phyloP scores from a whole-genome alignment of 2,113 vertebrate genomes.

The Megalops atlanticus region DNA sequence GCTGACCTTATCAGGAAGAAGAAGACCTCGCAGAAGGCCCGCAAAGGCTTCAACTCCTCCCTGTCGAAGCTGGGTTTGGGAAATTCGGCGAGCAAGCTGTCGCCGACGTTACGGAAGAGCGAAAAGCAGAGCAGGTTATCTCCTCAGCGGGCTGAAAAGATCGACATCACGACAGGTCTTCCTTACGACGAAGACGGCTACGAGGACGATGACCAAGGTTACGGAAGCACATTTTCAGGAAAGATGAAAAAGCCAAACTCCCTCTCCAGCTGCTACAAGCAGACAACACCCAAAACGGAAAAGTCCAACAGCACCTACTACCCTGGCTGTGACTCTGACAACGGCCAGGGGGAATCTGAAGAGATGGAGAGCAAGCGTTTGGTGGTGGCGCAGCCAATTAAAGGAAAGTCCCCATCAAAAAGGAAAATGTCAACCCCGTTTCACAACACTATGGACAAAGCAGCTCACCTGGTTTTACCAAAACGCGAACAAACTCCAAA shows the following conservation, averaged over 20 bases:
- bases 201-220: conserved; percentile 70
- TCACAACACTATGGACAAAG: conserved; percentile 81
- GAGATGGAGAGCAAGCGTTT: conserved; percentile 61
- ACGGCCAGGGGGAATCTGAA: conserved; percentile 69
- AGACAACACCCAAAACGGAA: conserved; percentile 70
- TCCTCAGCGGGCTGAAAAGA: conserved; percentile 70
- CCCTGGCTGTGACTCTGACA: conserved; percentile 67
- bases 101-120: conserved; percentile 72
- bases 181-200: conserved; percentile 74
- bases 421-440: conserved; percentile 75
- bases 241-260: conserved; percentile 75
- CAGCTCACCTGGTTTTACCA: conserved; percentile 80
- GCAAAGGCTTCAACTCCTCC: conserved; percentile 74
- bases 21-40: conserved; percentile 78
- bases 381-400: conserved; percentile 70
- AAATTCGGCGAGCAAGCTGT: conserved; percentile 70
- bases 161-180: conserved; percentile 77
- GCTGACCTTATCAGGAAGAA: conserved; percentile 77
- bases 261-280: conserved; percentile 66
- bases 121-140: conserved; percentile 79
- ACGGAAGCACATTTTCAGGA: conserved; percentile 71
- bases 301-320: conserved; percentile 73
- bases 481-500: conserved; percentile 72
- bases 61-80: conserved; percentile 70
- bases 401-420: conserved; percentile 69